phyloP scores from a whole-genome alignment of 2,888 invertebrate genomes.

The Dromius quadrimaculatus region DNA sequence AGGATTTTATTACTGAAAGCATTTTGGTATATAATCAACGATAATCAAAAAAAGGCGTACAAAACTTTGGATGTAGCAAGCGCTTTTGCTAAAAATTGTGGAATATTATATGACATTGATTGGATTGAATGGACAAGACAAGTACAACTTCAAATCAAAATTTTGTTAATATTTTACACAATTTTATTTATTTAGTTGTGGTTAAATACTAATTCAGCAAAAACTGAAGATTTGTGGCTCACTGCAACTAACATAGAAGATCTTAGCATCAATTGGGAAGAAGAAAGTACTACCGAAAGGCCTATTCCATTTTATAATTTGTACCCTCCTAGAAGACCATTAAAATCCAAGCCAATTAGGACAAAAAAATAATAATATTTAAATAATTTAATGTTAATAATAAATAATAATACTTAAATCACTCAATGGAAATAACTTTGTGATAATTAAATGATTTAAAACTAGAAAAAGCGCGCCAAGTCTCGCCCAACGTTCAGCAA shows the following conservation, averaged over 20 bases:
- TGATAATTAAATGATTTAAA: no score
- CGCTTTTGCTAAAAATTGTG: slow-evolving; percentile 63
- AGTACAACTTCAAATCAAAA: no score
- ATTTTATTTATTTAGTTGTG: slow-evolving; percentile 6
- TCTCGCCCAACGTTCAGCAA: no score
- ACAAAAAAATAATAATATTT: background rate
- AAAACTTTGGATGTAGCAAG: slow-evolving; percentile 65
- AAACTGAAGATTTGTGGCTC: background rate
- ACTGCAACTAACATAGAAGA: background rate
- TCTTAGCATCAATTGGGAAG: background rate
- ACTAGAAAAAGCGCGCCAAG: no score
- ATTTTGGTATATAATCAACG: slow-evolving; percentile 68
- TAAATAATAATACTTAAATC: no score
- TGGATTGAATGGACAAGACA: slow-evolving; percentile 70
- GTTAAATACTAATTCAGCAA: no score
- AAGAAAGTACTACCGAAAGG: background rate
- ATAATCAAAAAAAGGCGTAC: slow-evolving; percentile 64
- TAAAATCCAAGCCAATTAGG: background rate
- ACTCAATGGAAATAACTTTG: no score
- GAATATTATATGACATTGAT: slow-evolving; percentile 65
- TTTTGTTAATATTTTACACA: background rate
- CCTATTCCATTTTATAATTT: slow-evolving; percentile 18
- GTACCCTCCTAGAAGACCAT: background rate
- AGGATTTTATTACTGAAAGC: slow-evolving; percentile 70
- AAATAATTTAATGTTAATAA: no score